Conservation (phyloP, 1,140 invertebrate genomes). For the Pteromalus puparum region DNA sequence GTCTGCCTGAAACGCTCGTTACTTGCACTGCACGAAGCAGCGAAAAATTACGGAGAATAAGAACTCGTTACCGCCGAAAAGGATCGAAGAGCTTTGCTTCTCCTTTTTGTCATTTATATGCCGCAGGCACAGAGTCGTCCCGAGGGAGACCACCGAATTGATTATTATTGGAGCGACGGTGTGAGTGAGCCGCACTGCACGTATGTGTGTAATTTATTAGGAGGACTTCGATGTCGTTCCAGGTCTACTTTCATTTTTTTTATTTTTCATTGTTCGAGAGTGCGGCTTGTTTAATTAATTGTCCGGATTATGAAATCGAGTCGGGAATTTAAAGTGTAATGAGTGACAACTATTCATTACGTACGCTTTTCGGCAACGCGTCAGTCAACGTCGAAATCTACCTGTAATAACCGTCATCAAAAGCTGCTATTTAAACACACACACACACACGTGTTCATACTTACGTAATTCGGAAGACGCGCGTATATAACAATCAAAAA, state of each 20-base stretch:
- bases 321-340: too few species aligned
- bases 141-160: conserved; percentile 45
- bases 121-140: neutral
- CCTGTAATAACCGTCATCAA: too few species aligned
- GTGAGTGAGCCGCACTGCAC: neutral
- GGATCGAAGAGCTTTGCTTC: neutral
- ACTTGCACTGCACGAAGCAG: neutral
- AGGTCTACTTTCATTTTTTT: too few species aligned
- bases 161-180: conserved; percentile 49
- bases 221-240: too few species aligned
- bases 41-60: neutral
- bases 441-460: neutral
- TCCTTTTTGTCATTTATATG: neutral
- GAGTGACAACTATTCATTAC: too few species aligned
- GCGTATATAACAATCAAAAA: neutral
- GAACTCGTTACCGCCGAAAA: conserved; percentile 14
- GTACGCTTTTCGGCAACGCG: too few species aligned
- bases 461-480: neutral
- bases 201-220: neutral
- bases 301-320: too few species aligned
- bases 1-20: too few species aligned
- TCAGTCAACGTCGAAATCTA: too few species aligned
- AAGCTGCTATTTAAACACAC: neutral
- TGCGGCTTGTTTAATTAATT: too few species aligned
- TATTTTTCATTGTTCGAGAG: too few species aligned